Percentiles rank a stretch among this genome's conserved stretches.
Evolutionary conservation across 2,797 vertebrate species (phyloP).

Genomic region (Rallus crepitans): DNA sequence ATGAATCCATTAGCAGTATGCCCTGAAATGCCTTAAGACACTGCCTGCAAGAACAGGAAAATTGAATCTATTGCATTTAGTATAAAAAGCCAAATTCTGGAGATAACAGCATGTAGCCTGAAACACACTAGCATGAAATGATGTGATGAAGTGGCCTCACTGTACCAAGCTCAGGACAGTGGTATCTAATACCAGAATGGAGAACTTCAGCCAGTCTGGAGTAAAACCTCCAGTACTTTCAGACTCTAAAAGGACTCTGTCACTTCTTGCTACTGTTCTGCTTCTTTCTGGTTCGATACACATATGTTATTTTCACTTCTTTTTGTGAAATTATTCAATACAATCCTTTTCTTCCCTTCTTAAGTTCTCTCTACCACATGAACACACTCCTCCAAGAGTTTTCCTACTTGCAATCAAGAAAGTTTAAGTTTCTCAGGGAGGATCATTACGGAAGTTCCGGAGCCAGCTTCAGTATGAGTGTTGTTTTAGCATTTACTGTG

Average conservation of each 20-base stretch:
- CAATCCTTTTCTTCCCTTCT: neutral
- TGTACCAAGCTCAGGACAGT: slow-evolving; percentile 5
- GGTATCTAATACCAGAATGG: neutral
- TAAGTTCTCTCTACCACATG: neutral
- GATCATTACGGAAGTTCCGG: neutral
- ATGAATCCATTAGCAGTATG: slow-evolving; percentile 1
- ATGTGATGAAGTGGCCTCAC: slow-evolving; percentile 18
- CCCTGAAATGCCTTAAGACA: neutral
- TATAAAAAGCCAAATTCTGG: neutral
- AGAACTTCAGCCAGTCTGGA: slow-evolving; percentile 15
- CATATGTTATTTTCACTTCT: neutral
- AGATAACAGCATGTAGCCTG: neutral
- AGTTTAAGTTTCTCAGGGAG: neutral
- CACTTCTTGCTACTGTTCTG: neutral
- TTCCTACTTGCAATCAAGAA: neutral
- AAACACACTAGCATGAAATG: slow-evolving; percentile 16
- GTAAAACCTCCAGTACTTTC: slow-evolving; percentile 1
- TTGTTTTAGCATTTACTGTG: neutral
- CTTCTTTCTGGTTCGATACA: neutral
- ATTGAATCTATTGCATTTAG: neutral
- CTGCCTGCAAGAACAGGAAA: neutral
- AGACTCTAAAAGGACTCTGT: neutral
- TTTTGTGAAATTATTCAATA: neutral
- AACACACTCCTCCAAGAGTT: neutral
- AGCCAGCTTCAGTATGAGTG: neutral